Conservation (phyloP, 1,140 invertebrate genomes). For the Diploscapter pachys region DNA sequence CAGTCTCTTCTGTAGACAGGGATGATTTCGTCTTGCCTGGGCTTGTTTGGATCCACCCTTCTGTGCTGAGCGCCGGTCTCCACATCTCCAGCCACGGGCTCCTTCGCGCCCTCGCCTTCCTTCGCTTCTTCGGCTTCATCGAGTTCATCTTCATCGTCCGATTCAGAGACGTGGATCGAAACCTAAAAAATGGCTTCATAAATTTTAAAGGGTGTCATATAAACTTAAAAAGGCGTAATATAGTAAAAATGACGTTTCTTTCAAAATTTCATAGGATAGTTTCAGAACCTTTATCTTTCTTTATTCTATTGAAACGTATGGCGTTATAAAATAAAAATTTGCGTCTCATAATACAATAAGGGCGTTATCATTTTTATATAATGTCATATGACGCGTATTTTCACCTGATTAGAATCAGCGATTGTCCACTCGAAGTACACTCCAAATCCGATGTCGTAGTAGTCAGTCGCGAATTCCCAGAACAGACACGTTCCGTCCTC, state of each 20-base stretch:
- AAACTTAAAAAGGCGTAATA: neutral
- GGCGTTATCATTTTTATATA: too few species aligned
- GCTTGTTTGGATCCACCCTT: conserved; percentile 58
- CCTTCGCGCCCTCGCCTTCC: neutral
- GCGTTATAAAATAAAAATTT: too few species aligned
- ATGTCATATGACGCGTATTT: conserved; percentile 26
- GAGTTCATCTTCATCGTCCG: conserved; percentile 55
- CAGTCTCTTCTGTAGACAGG: conserved; percentile 91
- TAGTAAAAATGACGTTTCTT: neutral
- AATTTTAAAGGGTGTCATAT: neutral
- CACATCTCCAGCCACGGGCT: conserved; percentile 37
- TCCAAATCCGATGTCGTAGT: conserved; percentile 97
- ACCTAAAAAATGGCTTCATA: conserved; percentile 28
- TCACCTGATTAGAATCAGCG: conserved; percentile 62
- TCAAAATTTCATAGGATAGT: neutral
- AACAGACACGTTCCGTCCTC: conserved; percentile 87
- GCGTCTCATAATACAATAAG: too few species aligned
- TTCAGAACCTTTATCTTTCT: neutral
- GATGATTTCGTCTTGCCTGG: conserved; percentile 75
- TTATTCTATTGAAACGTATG: neutral
- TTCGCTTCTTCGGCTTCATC: conserved; percentile 37
- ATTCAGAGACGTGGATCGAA: conserved; percentile 51
- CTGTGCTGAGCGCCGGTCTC: conserved; percentile 39
- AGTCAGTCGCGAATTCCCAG: conserved; percentile 99
- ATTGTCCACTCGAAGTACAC: conserved; percentile 95